Base-by-base conservation (phyloP, 2,113 vertebrate species). In the Murina feae region DNA sequence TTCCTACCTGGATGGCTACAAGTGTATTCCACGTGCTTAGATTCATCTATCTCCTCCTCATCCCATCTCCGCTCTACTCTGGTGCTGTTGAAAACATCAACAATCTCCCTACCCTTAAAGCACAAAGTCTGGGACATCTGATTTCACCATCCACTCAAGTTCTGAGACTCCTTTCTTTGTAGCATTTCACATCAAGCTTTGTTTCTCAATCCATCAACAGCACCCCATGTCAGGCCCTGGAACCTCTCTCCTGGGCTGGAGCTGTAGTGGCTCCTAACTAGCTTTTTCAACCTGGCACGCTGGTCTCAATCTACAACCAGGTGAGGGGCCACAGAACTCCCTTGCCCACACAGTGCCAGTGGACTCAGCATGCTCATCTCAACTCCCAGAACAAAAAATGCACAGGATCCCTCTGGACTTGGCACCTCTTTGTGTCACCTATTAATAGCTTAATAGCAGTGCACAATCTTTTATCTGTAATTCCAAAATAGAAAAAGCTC, bases 401-500 rank as follows among this genome's bases (percentile, higher is more conserved):
- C 23, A 60, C 58, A 60, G 58, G 23, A 28, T 28, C 25, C 25
- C 58, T 60, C 58, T 60, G 25, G 25, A 11, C 25, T 17, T 32
- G 5, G 10, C 65, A 53, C 25, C 30, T 89, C 47, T 32, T 66
- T 28, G 32, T 14, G 32, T 13, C 6, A 60, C 5, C 60, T 68
- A 37, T 21, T 25, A 37, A 89, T 82, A 76, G 39, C 58, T 35
- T 82, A 80, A 63, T 79, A 37, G 20, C 20, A 74, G 11, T 18
- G 20, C 18, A 82, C 37, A 63, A 23, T 78, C 78, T 17, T 66
- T 78, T 74, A 76, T 18, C 69, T 35, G 13, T 2, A 88, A 89
- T 82, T 91, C 83, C 51, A 91, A 93, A 95, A 86, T 8, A 66
- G 39, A 78, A 93, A 81, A 81, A 28, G 12, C 35, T 91, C 42